A percentile compares a stretch with the other conserved stretches of the same genome.
Conservation (phyloP, 2,113 vertebrate genomes). For the Psephotus haematonotus region DNA sequence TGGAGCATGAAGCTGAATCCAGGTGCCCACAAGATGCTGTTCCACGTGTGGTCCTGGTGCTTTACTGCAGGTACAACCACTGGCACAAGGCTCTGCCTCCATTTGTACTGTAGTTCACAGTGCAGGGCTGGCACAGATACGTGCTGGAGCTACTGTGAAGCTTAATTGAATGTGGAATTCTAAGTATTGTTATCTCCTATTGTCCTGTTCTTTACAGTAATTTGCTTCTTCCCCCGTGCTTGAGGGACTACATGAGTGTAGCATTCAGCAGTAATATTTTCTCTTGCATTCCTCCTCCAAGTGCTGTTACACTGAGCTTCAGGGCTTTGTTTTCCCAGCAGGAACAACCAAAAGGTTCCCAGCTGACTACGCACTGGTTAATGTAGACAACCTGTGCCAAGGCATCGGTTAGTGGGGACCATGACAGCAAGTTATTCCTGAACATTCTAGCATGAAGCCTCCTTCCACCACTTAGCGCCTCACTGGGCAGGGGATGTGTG, state of each 20-base stretch:
- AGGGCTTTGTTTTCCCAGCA: not conserved
- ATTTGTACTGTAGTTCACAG: not conserved
- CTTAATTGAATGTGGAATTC: not conserved
- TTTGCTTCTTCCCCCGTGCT: not conserved
- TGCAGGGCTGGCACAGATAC: no score
- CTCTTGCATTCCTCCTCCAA: not conserved
- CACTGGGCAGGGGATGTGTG: not conserved
- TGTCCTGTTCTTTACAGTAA: not conserved
- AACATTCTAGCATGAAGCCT: not conserved
- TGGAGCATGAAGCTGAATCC: not conserved
- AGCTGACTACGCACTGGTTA: not conserved
- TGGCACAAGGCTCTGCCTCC: not conserved
- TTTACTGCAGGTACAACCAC: rapidly evolving
- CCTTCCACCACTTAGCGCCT: no score
- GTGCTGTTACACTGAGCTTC: not conserved
- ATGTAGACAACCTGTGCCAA: not conserved
- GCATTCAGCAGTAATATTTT: not conserved
- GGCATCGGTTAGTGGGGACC: not conserved
- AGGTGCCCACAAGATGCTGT: not conserved
- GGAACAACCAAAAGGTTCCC: not conserved
- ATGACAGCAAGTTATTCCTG: not conserved
- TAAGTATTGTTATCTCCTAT: not conserved
- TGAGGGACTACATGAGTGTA: not conserved
- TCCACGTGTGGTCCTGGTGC: not conserved
- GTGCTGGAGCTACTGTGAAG: not conserved